phyloP scores from a whole-genome alignment of 2,797 vertebrate genomes.

The Vespertilio murinus region DNA sequence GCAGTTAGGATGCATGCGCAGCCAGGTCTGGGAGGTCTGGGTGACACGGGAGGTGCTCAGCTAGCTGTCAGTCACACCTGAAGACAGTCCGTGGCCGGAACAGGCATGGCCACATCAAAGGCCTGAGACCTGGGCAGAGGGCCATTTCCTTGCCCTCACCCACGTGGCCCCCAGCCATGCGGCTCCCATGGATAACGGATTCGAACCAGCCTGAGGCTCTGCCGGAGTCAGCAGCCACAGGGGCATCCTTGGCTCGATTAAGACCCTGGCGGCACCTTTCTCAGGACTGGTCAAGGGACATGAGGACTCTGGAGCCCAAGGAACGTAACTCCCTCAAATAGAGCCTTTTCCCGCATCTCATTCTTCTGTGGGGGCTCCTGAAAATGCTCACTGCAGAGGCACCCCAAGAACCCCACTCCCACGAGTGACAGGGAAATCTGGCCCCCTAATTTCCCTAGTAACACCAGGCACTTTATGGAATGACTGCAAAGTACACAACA shows the following conservation, averaged over 20 bases:
- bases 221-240: background rate
- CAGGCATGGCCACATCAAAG: background rate
- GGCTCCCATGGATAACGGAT: background rate
- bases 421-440: background rate
- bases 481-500: slow-evolving; percentile 72
- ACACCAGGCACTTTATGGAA: slow-evolving; percentile 80
- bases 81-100: background rate
- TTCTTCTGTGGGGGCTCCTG: background rate
- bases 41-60: background rate
- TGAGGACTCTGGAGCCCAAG: background rate
- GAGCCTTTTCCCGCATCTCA: background rate
- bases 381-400: background rate
- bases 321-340: background rate
- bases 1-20: background rate
- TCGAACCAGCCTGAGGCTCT: background rate
- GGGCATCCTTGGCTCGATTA: background rate
- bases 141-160: background rate
- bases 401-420: background rate
- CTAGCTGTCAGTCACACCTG: background rate
- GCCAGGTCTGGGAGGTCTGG: background rate
- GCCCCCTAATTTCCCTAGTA: slow-evolving; percentile 21
- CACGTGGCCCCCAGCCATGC: background rate
- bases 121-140: background rate
- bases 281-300: background rate
- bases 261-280: background rate